phyloP scores from a whole-genome alignment of 2,888 invertebrate genomes.

The Andrena trimmerana region DNA sequence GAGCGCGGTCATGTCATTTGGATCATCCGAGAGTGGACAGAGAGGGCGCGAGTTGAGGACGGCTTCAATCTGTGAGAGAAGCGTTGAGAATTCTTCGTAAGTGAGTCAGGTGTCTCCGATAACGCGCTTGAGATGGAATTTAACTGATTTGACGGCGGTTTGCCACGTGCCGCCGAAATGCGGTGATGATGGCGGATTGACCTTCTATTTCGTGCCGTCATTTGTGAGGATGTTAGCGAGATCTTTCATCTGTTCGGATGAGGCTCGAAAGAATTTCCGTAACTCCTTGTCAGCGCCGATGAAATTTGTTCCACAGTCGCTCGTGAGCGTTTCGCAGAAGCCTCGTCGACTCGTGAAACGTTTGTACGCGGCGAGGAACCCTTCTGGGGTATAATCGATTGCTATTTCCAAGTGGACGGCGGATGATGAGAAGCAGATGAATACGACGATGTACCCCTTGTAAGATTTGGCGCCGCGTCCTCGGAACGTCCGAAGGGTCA shows the following conservation, averaged over 20 bases:
- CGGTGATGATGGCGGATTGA: too few relatives aligned
- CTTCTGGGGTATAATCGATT: too few relatives aligned
- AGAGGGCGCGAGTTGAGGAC: slow-evolving; percentile 5
- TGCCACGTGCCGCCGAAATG: too few relatives aligned
- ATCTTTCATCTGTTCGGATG: neutral
- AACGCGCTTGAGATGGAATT: too few relatives aligned
- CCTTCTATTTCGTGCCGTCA: neutral
- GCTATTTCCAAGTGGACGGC: neutral
- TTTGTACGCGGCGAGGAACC: too few relatives aligned
- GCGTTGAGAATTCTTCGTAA: neutral
- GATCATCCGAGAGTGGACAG: neutral
- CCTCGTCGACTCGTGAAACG: too few relatives aligned
- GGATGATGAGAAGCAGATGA: neutral
- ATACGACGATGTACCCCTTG: neutral
- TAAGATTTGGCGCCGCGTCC: slow-evolving; percentile 14
- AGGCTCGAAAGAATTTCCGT: neutral
- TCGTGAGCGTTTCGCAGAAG: too few relatives aligned
- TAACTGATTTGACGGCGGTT: too few relatives aligned
- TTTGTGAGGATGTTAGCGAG: neutral
- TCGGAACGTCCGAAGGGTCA: neutral
- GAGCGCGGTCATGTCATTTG: neutral
- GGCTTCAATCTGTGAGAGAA: slow-evolving; percentile 3
- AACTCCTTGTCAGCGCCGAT: neutral
- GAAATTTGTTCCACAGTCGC: too few relatives aligned
- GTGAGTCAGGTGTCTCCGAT: neutral